These are phyloP conservation scores for Zoroaster sp. DNA, from an alignment of 53 echinoderm and acorn worm species.

Conservation along the genomic window DNA sequence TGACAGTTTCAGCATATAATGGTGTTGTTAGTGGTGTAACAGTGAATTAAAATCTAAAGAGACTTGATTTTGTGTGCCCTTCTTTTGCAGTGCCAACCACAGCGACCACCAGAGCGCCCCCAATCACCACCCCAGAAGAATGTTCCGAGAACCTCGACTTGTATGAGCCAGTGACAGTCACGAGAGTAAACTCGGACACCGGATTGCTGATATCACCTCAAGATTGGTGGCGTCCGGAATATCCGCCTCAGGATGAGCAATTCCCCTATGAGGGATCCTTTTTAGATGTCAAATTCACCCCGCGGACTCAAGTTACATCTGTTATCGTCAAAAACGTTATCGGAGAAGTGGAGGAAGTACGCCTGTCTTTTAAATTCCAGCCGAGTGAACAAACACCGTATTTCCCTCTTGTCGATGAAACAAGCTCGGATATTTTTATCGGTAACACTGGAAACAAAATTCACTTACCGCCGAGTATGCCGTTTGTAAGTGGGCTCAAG, in stretches of 20 bases:
- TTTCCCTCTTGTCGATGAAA: background rate
- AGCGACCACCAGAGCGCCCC: background rate
- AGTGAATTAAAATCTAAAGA: background rate
- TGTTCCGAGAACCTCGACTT: background rate
- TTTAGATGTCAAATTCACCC: background rate
- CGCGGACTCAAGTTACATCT: background rate
- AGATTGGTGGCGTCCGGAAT: background rate
- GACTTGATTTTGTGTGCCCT: background rate
- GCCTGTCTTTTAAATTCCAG: background rate
- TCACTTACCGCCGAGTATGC: background rate
- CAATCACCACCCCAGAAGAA: background rate
- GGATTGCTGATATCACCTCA: background rate
- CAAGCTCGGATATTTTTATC: background rate
- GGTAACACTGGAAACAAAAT: background rate
- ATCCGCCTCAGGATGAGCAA: background rate
- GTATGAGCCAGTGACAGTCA: background rate
- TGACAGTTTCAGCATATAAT: too few species aligned
- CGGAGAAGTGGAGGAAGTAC: background rate
- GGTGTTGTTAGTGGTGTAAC: background rate
- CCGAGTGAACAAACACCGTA: background rate
- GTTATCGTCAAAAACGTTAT: background rate
- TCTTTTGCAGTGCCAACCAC: background rate
- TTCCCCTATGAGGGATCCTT: background rate
- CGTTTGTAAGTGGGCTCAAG: background rate
- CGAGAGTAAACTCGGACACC: background rate